A percentile compares a stretch with the other conserved stretches of the same genome.
These are phyloP conservation scores for Eudorcas thomsonii DNA, from an alignment of 2,113 vertebrate species.

Conservation along the genomic window DNA sequence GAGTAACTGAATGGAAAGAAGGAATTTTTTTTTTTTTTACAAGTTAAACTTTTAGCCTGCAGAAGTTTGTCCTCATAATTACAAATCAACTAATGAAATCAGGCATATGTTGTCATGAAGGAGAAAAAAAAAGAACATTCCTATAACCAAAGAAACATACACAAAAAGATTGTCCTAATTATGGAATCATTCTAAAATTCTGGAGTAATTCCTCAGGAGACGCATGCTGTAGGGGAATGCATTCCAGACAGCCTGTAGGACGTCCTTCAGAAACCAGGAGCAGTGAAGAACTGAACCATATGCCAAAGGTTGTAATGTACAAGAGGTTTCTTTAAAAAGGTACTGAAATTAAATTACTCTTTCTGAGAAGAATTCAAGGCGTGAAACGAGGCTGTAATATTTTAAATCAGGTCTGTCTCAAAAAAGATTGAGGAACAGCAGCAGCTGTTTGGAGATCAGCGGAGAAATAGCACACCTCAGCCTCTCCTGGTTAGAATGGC, in stretches of 20 bases:
- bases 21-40: neutral
- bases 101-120: neutral
- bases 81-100: neutral
- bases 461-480: neutral
- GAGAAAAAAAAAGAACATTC: neutral
- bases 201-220: neutral
- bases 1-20: neutral
- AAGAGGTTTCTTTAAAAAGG: neutral
- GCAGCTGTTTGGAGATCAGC: neutral
- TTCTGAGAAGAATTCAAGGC: neutral
- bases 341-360: neutral
- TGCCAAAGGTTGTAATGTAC: neutral
- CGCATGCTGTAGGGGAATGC: neutral
- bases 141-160: neutral
- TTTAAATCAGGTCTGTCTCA: constrained; percentile 21
- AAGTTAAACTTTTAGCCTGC: neutral
- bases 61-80: neutral
- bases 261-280: neutral
- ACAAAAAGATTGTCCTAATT: neutral
- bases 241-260: neutral
- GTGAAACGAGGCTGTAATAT: neutral
- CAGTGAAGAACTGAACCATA: neutral
- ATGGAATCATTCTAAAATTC: neutral
- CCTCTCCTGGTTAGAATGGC: neutral
- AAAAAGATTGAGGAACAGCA: neutral